Evolutionary conservation across 2,113 vertebrate species (phyloP).

Genomic region (Catharus bicknelli): DNA sequence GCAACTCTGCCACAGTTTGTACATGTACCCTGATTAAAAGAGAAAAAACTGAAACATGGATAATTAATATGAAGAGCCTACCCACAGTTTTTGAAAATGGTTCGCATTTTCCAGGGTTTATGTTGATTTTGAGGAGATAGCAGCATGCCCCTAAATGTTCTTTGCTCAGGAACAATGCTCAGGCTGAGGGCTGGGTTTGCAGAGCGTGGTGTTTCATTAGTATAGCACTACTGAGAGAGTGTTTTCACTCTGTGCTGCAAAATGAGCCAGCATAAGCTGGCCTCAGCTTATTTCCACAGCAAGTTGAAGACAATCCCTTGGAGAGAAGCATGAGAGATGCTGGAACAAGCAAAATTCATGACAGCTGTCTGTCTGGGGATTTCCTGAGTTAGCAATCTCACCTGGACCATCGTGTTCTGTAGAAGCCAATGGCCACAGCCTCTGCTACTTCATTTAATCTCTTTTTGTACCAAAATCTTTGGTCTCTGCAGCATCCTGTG

Average conservation of each 20-base stretch:
- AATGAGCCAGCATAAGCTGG: not conserved
- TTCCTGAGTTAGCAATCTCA: accelerated
- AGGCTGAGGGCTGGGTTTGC: not conserved
- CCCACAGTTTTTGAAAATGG: not conserved
- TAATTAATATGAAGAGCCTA: not conserved
- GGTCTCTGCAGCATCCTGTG: not conserved
- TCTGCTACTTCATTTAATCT: not conserved
- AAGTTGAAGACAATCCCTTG: not conserved
- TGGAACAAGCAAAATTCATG: not conserved
- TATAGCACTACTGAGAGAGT: not conserved
- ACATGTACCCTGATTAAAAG: accelerated
- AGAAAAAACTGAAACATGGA: not conserved
- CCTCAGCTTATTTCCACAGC: not conserved
- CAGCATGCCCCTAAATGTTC: not conserved
- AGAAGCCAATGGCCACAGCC: accelerated
- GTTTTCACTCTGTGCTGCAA: not conserved
- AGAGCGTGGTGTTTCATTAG: not conserved
- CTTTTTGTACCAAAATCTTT: not conserved
- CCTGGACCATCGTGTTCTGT: not conserved
- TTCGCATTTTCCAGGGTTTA: not conserved
- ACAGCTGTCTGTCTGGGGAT: not conserved
- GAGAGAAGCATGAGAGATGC: not conserved
- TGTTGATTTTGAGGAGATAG: not conserved
- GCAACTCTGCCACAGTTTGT: not conserved
- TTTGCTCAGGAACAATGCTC: not conserved